These are phyloP conservation scores for Dasypogon diadema DNA, from an alignment of 2,888 invertebrate genomes.

Conservation along the genomic window DNA sequence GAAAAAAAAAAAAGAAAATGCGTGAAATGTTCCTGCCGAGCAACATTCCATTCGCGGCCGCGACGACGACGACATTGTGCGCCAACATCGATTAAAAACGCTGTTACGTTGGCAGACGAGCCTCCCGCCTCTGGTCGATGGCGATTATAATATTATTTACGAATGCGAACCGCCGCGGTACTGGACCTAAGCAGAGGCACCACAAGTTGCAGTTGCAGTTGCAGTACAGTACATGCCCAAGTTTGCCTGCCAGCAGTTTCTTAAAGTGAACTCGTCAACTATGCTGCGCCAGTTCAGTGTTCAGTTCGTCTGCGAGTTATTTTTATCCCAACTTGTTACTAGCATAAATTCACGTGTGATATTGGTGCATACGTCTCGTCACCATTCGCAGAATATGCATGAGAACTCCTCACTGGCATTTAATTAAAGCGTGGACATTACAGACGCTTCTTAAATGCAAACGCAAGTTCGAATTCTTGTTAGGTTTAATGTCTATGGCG, in stretches of 20 bases:
- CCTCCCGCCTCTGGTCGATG: conserved; percentile 24
- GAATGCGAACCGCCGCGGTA: conserved; percentile 10
- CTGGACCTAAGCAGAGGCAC: background rate
- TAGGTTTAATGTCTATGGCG: background rate
- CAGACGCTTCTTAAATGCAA: too few species aligned
- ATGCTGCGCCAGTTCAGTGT: too few species aligned
- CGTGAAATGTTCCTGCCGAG: conserved; percentile 35
- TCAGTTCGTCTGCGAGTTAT: conserved; percentile 13
- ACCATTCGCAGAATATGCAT: conserved; percentile 9
- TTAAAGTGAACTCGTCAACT: conserved; percentile 16
- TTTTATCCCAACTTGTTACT: conserved; percentile 39
- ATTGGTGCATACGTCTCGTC: conserved; percentile 32
- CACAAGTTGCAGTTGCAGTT: background rate
- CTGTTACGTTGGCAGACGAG: conserved; percentile 46
- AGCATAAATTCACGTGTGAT: conserved; percentile 43
- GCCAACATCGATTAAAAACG: conserved; percentile 32
- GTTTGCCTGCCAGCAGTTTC: background rate
- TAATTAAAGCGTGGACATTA: conserved; percentile 15
- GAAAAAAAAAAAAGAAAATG: background rate
- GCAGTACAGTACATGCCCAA: background rate
- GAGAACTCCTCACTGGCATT: conserved; percentile 27
- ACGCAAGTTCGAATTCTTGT: background rate
- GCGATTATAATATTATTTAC: conserved; percentile 39
- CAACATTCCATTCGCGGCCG: conserved; percentile 48
- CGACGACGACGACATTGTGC: conserved; percentile 36